Evolutionary conservation across 2,113 vertebrate species (phyloP).

Genomic region (Phrynosoma blainvillii): DNA sequence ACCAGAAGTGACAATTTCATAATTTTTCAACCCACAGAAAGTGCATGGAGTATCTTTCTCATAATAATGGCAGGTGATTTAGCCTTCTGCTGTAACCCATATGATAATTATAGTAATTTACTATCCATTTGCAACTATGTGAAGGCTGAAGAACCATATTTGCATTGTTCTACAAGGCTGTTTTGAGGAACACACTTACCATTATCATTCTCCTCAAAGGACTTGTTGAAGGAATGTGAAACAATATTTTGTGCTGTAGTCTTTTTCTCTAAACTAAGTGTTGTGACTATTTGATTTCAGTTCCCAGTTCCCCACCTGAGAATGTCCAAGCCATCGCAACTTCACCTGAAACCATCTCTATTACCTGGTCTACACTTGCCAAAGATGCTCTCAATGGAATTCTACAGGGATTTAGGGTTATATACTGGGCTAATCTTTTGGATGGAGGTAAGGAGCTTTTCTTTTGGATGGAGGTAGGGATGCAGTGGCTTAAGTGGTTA

Average conservation of each 20-base stretch:
- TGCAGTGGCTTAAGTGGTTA: too few species aligned
- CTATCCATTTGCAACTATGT: background rate
- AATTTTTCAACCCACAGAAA: background rate
- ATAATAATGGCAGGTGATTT: background rate
- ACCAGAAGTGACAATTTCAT: background rate
- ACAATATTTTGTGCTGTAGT: background rate
- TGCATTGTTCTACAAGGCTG: background rate
- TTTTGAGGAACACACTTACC: background rate
- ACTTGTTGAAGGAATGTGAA: background rate
- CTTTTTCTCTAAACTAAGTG: conserved; percentile 30
- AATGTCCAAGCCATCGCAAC: conserved; percentile 95
- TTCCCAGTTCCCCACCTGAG: conserved; percentile 94
- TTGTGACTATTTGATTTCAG: conserved; percentile 72
- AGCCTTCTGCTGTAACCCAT: background rate
- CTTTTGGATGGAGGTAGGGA: too few species aligned
- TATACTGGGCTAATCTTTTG: conserved; percentile 98
- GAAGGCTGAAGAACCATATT: background rate
- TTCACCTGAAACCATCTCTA: conserved; percentile 94
- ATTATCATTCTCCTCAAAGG: background rate
- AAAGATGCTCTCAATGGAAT: conserved; percentile 96
- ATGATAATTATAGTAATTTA: background rate
- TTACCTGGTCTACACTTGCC: conserved; percentile 92
- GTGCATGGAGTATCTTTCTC: background rate
- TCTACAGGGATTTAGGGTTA: conserved; percentile 96
- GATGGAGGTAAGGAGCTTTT: conserved; percentile 87